A percentile compares a stretch with the other conserved stretches of the same genome.
Conservation (phyloP, 2,113 vertebrate species). For the Corythornis cristatus region DNA sequence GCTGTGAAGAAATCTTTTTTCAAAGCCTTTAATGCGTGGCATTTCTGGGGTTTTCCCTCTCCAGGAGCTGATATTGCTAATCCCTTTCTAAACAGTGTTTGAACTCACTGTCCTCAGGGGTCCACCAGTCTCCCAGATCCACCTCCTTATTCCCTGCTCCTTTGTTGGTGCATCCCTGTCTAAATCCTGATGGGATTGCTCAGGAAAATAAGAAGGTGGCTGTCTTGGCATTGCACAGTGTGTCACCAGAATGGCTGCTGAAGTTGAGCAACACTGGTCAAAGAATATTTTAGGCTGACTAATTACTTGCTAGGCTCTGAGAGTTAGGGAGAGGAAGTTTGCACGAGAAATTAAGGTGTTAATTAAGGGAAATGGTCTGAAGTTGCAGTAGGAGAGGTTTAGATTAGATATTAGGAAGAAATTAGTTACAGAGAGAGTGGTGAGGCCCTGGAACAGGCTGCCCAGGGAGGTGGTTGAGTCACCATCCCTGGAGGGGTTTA, state of each 20-base stretch:
- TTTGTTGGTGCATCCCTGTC: constrained; percentile 44
- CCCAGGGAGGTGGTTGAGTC: no score
- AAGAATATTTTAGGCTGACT: neutral
- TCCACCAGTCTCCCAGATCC: constrained; percentile 11
- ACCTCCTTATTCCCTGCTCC: constrained; percentile 29
- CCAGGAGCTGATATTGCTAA: constrained; percentile 37
- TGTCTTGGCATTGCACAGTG: neutral
- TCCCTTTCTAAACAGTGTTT: constrained; percentile 51
- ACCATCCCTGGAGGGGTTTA: no score
- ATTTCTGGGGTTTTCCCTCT: constrained; percentile 36
- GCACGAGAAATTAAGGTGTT: neutral
- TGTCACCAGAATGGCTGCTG: neutral
- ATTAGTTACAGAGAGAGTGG: no score
- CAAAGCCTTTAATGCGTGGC: neutral
- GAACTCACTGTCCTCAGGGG: constrained; percentile 2
- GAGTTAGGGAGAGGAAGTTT: neutral
- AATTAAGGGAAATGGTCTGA: no score
- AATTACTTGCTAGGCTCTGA: neutral
- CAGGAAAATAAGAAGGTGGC: constrained; percentile 27
- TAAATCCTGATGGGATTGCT: constrained; percentile 43
- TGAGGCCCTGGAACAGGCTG: no score
- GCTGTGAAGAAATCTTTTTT: constrained; percentile 23
- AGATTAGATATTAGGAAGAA: no score
- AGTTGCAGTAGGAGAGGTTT: no score
- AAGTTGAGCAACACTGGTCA: neutral